Conservation (phyloP, 2,797 vertebrate species). For the Neosilurus hyrtlii region DNA sequence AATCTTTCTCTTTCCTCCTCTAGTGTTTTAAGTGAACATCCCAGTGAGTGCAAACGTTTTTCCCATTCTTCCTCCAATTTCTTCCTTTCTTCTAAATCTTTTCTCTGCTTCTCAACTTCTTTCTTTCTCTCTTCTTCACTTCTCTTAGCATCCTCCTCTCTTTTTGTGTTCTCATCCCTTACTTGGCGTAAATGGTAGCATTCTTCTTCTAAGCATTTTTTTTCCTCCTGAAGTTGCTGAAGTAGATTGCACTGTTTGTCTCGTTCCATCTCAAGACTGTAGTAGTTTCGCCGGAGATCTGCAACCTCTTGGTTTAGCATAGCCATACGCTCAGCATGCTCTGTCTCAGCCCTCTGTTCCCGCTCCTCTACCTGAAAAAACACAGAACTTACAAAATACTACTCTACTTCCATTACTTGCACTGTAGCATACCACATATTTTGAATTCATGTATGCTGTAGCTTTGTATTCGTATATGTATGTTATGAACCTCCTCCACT, state of each 20-base stretch:
- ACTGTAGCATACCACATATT: not conserved
- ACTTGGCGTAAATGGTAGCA: constrained; percentile 65
- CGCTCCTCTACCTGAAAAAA: constrained; percentile 73
- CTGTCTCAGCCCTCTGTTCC: constrained; percentile 70
- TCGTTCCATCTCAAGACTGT: constrained; percentile 72
- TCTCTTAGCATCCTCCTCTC: constrained; percentile 66
- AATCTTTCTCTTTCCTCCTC: constrained; percentile 64
- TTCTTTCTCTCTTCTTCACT: constrained; percentile 65
- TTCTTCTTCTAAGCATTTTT: constrained; percentile 64
- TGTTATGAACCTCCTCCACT: constrained; percentile 74
- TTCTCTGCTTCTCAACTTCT: constrained; percentile 60
- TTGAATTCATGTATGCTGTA: not conserved
- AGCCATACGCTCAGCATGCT: constrained; percentile 60
- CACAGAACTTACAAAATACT: not conserved
- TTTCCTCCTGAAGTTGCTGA: constrained; percentile 67
- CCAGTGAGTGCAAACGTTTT: constrained; percentile 60
- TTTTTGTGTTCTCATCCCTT: constrained; percentile 61
- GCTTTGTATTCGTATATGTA: not conserved
- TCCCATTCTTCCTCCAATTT: constrained; percentile 66
- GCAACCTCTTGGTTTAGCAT: constrained; percentile 62
- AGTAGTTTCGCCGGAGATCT: constrained; percentile 73
- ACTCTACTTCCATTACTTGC: not conserved
- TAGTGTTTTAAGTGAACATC: constrained; percentile 67
- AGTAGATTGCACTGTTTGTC: constrained; percentile 67
- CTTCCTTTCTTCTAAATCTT: constrained; percentile 64